phyloP scores from a whole-genome alignment of 2,888 invertebrate genomes.

The Lasius fuliginosus region DNA sequence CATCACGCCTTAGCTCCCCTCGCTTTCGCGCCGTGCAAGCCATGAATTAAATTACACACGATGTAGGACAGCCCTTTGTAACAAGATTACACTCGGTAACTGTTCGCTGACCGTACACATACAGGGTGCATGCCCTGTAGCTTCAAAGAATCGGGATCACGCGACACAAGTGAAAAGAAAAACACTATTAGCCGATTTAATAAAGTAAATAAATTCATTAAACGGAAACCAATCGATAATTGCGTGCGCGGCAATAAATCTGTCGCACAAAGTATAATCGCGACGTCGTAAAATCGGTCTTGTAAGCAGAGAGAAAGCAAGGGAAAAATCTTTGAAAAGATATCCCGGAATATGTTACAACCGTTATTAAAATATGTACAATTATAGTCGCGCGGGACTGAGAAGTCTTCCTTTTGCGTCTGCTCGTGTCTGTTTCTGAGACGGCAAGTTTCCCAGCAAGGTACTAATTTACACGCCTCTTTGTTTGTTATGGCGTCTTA shows the following conservation, averaged over 20 bases:
- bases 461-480: constrained; percentile 16
- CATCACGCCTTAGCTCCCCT: constrained; percentile 39
- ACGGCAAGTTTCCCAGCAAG: background rate
- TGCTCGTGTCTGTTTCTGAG: background rate
- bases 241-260: background rate
- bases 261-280: background rate
- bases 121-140: constrained; percentile 41
- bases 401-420: background rate
- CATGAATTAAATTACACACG: constrained; percentile 73
- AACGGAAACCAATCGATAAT: background rate
- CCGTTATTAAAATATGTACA: background rate
- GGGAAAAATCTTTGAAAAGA: background rate
- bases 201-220: constrained; percentile 22
- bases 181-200: constrained; percentile 35
- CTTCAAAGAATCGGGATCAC: constrained; percentile 53
- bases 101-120: constrained; percentile 56
- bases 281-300: background rate
- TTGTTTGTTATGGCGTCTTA: constrained; percentile 8
- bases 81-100: constrained; percentile 66
- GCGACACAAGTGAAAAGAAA: constrained; percentile 31
- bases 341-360: background rate
- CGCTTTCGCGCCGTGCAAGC: constrained; percentile 47
- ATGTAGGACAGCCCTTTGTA: constrained; percentile 65
- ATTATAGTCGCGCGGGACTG: background rate
- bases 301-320: background rate